These are phyloP conservation scores for Clamator glandarius DNA, from an alignment of 2,797 vertebrate species.

Conservation along the genomic window DNA sequence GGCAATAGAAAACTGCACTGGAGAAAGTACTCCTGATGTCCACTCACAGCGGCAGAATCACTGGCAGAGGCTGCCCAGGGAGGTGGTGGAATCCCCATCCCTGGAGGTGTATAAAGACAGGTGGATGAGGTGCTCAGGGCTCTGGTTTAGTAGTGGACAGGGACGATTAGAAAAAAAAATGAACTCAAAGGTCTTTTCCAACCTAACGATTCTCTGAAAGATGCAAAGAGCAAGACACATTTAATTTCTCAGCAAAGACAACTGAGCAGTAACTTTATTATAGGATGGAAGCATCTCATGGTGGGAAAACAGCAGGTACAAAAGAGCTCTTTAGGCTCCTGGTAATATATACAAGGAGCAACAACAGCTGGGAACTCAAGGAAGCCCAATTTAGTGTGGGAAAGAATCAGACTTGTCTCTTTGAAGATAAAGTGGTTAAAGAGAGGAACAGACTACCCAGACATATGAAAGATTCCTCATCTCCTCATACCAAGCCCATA, in stretches of 20 bases:
- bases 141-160: too few relatives aligned
- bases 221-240: neutral
- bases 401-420: neutral
- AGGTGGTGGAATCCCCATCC: too few relatives aligned
- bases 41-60: neutral
- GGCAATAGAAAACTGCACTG: neutral
- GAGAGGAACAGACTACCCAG: neutral
- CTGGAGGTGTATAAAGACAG: too few relatives aligned
- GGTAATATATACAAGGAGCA: neutral
- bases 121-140: too few relatives aligned
- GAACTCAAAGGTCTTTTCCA: too few relatives aligned
- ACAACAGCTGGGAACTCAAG: neutral
- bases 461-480: neutral
- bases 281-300: neutral
- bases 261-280: neutral
- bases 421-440: neutral
- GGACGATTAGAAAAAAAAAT: too few relatives aligned
- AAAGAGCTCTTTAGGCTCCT: neutral
- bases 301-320: neutral
- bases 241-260: neutral
- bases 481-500: neutral
- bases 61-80: too few relatives aligned
- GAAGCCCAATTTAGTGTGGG: fast-evolving
- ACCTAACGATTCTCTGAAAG: neutral
- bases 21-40: neutral